Percentiles rank a stretch among this genome's conserved stretches.
Evolutionary conservation across 2,888 invertebrate species (phyloP).

Genomic region (Stenolophus ochropezus): DNA sequence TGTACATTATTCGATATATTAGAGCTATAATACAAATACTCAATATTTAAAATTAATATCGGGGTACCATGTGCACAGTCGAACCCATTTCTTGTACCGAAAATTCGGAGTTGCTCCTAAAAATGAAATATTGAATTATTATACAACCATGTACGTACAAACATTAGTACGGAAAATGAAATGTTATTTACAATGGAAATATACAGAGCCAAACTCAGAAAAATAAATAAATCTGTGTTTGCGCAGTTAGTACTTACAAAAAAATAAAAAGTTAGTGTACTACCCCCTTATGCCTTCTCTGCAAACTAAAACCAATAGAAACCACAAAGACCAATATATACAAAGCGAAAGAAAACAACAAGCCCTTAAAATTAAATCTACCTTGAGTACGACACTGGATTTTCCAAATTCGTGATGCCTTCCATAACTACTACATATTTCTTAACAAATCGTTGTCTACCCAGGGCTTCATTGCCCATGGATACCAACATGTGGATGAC

Average conservation of each 20-base stretch:
- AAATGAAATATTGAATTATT: not conserved
- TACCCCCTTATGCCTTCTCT: slow-evolving; percentile 66
- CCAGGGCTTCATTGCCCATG: slow-evolving; percentile 78
- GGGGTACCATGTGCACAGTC: slow-evolving; percentile 49
- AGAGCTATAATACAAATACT: slow-evolving; percentile 20
- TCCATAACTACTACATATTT: slow-evolving; percentile 76
- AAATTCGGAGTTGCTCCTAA: slow-evolving; percentile 51
- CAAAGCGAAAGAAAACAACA: not conserved
- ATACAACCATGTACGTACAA: not conserved
- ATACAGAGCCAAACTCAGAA: not conserved
- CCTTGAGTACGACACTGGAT: slow-evolving; percentile 78
- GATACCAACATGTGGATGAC: slow-evolving; percentile 82
- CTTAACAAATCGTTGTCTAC: slow-evolving; percentile 75
- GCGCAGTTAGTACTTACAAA: slow-evolving; percentile 36
- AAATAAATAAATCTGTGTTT: not conserved
- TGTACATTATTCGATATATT: slow-evolving; percentile 44
- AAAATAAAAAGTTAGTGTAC: slow-evolving; percentile 37
- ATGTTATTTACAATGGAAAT: slow-evolving; percentile 4
- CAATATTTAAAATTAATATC: slow-evolving; percentile 32
- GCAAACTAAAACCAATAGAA: slow-evolving; percentile 62
- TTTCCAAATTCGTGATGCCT: slow-evolving; percentile 72
- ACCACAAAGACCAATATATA: slow-evolving; percentile 1
- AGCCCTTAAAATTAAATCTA: slow-evolving; percentile 66
- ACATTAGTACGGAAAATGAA: not conserved
- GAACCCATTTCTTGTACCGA: slow-evolving; percentile 54